phyloP scores from a whole-genome alignment of 2,113 vertebrate genomes.

The Rhynchopsitta pachyrhyncha region DNA sequence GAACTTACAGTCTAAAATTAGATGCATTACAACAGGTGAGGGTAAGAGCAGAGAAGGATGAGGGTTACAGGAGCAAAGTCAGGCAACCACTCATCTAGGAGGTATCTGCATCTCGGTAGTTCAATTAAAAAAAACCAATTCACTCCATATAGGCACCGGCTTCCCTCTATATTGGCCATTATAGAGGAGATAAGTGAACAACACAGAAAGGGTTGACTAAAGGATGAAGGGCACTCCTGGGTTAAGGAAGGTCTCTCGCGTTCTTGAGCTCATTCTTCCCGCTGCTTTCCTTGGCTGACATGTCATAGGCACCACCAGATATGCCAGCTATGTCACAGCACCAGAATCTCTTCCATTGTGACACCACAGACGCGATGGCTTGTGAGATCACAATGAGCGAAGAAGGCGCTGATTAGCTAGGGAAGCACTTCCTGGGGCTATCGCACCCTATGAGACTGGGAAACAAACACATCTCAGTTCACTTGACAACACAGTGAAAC shows the following conservation, averaged over 20 bases:
- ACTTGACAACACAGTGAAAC: constrained; percentile 10
- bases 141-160: background rate
- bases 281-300: constrained; percentile 14
- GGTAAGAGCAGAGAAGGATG: background rate
- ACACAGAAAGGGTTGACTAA: background rate
- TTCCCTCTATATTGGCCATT: background rate
- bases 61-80: background rate
- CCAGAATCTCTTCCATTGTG: constrained; percentile 52
- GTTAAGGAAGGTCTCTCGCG: constrained; percentile 24
- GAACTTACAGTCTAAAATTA: constrained; percentile 56
- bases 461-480: constrained; percentile 52
- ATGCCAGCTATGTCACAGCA: constrained; percentile 16
- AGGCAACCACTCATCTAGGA: background rate
- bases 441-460: background rate
- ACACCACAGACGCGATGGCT: constrained; percentile 25
- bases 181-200: background rate
- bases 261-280: constrained; percentile 36
- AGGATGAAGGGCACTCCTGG: background rate
- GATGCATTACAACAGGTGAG: background rate
- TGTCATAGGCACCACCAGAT: constrained; percentile 17
- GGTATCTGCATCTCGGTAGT: background rate
- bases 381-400: constrained; percentile 54
- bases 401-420: background rate
- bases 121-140: background rate
- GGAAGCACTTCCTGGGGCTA: constrained; percentile 7